Evolutionary conservation across 2,888 invertebrate genomes (phyloP).

Genomic region (Catocala nupta): DNA sequence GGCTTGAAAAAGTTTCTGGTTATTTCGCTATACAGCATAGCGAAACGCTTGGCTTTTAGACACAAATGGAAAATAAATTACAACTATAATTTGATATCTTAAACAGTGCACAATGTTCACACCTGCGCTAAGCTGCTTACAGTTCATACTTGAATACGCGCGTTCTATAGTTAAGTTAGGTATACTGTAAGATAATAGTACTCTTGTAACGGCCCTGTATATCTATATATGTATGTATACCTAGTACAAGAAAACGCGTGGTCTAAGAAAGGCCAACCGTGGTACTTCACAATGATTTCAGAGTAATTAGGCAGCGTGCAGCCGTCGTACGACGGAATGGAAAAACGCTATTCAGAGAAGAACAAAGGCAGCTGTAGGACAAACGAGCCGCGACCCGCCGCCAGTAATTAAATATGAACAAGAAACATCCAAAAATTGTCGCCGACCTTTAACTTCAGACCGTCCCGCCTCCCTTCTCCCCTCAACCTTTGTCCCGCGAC

Average conservation of each 20-base stretch:
- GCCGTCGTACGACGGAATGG: conserved; percentile 2
- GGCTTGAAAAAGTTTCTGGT: too few relatives aligned
- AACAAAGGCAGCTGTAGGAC: conserved; percentile 29
- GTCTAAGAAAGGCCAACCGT: not conserved
- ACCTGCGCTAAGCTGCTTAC: too few relatives aligned
- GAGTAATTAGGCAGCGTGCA: conserved; percentile 19
- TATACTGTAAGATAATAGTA: too few relatives aligned
- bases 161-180: too few relatives aligned
- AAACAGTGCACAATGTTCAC: too few relatives aligned
- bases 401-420: conserved; percentile 46
- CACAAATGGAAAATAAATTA: too few relatives aligned
- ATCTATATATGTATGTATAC: not conserved
- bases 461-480: not conserved
- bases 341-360: conserved; percentile 23
- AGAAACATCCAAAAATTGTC: conserved; percentile 47
- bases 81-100: too few relatives aligned
- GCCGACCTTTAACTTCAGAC: conserved; percentile 22
- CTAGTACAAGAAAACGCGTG: not conserved
- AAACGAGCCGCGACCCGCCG: conserved; percentile 28
- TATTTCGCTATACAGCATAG: too few relatives aligned
- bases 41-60: too few relatives aligned
- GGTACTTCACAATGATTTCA: conserved; percentile 22
- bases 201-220: too few relatives aligned
- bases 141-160: too few relatives aligned
- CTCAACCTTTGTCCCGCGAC: not conserved